Conservation (phyloP, 2,113 vertebrate genomes). For the Ramphastos sulfuratus region DNA sequence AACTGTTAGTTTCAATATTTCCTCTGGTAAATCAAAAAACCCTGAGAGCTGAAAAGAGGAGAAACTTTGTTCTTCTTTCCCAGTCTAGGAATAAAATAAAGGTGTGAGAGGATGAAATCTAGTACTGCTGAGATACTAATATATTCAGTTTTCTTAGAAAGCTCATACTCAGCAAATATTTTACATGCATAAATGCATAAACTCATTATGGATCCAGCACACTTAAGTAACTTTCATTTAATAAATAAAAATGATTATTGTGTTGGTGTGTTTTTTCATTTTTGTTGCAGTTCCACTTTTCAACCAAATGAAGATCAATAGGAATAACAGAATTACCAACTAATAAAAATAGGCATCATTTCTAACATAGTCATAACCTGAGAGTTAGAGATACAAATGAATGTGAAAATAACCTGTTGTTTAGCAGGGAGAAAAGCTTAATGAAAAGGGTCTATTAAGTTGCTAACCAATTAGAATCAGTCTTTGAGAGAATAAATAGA, state of each 20-base stretch:
- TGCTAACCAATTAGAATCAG: neutral
- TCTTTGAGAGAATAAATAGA: neutral
- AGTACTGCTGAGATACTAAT: neutral
- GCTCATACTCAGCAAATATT: neutral
- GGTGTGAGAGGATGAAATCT: neutral
- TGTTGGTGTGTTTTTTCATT: neutral
- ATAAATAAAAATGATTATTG: neutral
- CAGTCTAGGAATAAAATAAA: neutral
- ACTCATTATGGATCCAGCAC: neutral
- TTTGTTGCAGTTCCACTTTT: neutral
- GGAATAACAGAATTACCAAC: neutral
- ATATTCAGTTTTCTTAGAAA: neutral
- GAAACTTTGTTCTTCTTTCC: neutral
- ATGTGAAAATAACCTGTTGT: neutral
- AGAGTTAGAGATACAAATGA: neutral
- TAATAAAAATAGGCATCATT: neutral
- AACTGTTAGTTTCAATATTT: neutral
- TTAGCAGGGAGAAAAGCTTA: neutral
- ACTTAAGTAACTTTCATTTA: neutral
- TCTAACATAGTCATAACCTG: neutral
- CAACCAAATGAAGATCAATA: neutral
- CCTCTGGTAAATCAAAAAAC: neutral
- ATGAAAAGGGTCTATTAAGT: neutral
- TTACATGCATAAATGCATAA: constrained; percentile 6
- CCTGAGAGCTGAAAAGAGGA: neutral